Percentiles rank a stretch among this genome's conserved stretches.
These are phyloP conservation scores for Argynnis bischoffii DNA, from an alignment of 2,888 invertebrate species.

Conservation along the genomic window DNA sequence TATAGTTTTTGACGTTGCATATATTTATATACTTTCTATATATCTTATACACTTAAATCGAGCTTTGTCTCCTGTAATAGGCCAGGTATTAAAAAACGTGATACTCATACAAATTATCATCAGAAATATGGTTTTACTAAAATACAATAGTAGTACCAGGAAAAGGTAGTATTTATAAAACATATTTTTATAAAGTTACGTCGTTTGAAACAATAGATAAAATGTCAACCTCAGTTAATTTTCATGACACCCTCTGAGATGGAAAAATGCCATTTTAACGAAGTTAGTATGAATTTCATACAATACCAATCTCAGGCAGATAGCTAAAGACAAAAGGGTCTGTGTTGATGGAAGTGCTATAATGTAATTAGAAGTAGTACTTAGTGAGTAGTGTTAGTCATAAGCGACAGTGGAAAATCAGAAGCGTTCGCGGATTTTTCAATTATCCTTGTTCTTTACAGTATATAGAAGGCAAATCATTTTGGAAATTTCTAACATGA, in stretches of 20 bases:
- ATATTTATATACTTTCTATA: no score
- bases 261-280: constrained; percentile 15
- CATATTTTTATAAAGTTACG: background rate
- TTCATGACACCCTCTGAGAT: background rate
- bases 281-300: constrained; percentile 29
- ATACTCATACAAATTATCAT: no score
- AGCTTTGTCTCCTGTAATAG: no score
- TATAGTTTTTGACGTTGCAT: no score
- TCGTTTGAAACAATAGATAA: constrained; percentile 1
- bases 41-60: no score
- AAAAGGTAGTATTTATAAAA: no score
- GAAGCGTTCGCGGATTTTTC: background rate
- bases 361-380: constrained; percentile 42
- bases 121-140: no score
- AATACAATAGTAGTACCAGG: no score
- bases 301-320: constrained; percentile 27
- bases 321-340: constrained; percentile 36
- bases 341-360: constrained; percentile 27
- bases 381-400: constrained; percentile 11
- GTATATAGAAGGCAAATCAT: no score
- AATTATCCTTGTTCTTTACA: background rate
- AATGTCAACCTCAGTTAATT: background rate
- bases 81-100: no score
- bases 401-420: constrained; percentile 15
- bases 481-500: no score